Base-by-base conservation (phyloP, 1,140 invertebrate genomes). In the Metopolophium dirhodum region DNA sequence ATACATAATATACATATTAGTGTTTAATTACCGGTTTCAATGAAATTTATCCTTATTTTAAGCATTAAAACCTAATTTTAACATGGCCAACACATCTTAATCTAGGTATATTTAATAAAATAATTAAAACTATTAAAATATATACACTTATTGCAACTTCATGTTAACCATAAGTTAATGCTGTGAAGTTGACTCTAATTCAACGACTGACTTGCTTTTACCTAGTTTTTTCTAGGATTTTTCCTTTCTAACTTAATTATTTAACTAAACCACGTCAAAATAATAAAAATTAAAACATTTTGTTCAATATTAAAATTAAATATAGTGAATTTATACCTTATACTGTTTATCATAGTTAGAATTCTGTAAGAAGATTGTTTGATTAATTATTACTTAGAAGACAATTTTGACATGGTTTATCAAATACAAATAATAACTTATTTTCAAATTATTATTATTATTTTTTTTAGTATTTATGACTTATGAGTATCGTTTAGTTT, bases 141-240 rank as follows among this genome's bases (percentile, higher is more conserved):
- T 90, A 57, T 90, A 90, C 89, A 90, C 89, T 90, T 90, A 90
- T 37, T 61, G 89, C 89, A 90, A 90, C 89, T 90, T 90, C 89
- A 90, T 90, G 89, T 90, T 90, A 90, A 90, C 51, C 35, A 41
- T 37, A 37, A 90, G 54, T 45, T 90, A 90, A 90, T 37, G 30
- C 89, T 90, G 49, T 90, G 89, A 90, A 90, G 89, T 90, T 45
- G 54, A 90, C 54, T 90, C 88, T 89, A 89, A 89, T 54, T 89
- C 49, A 49, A 89, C 87, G n/a, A 35, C 35, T 41, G 41, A 47
- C 45, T 47, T 47, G 45, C 7, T 47, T 47, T 47, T 47, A 47
- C 45, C 45, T 47, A 47, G 45, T 47, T 47, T 47, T 47, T 47
- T 47, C 45, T 47, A 47, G 45, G 45, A 47, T 47, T 47, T 47